Conservation (phyloP, 2,113 vertebrate genomes). For the Jaculus jaculus region DNA sequence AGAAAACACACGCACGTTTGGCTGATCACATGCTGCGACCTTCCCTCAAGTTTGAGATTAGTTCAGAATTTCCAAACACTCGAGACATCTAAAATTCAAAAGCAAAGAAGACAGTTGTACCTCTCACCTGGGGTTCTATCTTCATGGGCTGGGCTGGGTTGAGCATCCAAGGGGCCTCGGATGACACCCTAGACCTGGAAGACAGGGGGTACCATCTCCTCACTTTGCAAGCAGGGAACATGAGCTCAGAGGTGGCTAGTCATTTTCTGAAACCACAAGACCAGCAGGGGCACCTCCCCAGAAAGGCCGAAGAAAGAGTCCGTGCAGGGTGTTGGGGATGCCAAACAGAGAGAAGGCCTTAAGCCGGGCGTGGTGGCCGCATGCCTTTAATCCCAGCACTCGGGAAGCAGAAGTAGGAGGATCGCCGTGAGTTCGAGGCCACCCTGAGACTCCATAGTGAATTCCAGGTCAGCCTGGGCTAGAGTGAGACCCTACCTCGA, state of each 20-base stretch:
- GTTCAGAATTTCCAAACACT: neutral
- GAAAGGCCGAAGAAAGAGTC: rapidly evolving
- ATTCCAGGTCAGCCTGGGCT: no score
- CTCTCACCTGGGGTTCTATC: no score
- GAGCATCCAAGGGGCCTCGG: rapidly evolving
- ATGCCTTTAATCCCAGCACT: no score
- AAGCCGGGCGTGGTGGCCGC: no score
- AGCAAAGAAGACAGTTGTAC: neutral
- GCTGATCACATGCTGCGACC: neutral
- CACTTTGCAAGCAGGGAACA: neutral
- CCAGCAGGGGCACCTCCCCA: neutral
- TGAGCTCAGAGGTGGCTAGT: neutral
- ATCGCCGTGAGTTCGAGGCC: no score
- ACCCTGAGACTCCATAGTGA: no score
- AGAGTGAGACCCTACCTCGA: no score
- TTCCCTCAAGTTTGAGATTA: neutral
- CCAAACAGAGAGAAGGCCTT: neutral
- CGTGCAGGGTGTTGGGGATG: neutral
- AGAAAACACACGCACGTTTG: neutral
- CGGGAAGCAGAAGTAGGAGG: no score
- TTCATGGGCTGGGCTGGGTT: neutral
- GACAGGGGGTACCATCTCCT: neutral
- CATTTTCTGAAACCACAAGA: neutral
- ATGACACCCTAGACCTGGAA: rapidly evolving
- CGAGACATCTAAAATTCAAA: neutral